phyloP scores from a whole-genome alignment of 2,797 vertebrate genomes.

The Epinephelus awoara region DNA sequence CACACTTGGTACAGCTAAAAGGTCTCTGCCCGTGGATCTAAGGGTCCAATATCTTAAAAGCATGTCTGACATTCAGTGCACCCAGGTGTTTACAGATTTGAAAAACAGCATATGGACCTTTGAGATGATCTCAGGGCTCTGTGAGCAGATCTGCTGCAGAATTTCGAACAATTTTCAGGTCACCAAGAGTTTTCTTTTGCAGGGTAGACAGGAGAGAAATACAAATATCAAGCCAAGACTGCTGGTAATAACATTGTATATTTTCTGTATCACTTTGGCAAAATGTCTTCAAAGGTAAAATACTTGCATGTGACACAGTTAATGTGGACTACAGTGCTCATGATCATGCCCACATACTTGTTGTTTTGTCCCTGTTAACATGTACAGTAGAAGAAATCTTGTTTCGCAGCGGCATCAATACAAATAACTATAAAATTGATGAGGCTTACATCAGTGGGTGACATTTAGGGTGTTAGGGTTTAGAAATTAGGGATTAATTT shows the following conservation, averaged over 20 bases:
- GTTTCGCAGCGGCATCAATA: neutral
- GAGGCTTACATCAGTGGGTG: too few relatives aligned
- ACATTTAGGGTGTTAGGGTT: too few relatives aligned
- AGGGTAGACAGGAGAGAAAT: neutral
- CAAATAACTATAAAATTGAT: neutral
- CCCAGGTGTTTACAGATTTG: neutral
- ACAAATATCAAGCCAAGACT: neutral
- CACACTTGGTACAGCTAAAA: conserved; percentile 12
- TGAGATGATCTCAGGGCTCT: conserved; percentile 1
- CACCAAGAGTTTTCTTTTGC: neutral
- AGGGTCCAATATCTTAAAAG: conserved; percentile 26
- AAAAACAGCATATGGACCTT: neutral
- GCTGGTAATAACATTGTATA: neutral
- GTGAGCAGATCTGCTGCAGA: neutral
- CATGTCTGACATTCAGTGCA: conserved; percentile 19
- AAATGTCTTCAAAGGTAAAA: neutral
- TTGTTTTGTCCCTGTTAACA: neutral
- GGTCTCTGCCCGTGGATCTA: conserved; percentile 21
- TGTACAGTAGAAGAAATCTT: neutral
- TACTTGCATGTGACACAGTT: neutral
- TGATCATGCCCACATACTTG: neutral
- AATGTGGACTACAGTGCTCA: neutral
- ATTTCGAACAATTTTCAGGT: neutral
- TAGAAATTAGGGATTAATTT: too few relatives aligned
- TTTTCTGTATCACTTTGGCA: neutral